Evolutionary conservation across 2,888 invertebrate species (phyloP), one percentile per base, ranked within the genome.

Genomic region (Chloroclysta siterata): DNA sequence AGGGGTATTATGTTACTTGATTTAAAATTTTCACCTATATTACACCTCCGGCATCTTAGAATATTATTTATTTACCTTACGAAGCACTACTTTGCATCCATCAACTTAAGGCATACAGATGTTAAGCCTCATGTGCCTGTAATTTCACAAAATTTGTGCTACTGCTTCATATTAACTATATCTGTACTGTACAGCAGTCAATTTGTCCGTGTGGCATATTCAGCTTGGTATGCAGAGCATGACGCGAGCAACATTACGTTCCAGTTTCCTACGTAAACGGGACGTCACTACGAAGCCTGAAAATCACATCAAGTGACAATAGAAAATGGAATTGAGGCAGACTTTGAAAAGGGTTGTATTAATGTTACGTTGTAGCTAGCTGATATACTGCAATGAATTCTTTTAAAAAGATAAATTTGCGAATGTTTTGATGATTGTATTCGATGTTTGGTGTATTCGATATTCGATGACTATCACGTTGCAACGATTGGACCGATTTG

Each of bases 261-360:
- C 78, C 70, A 78, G 79, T 78, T 81, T 76, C 77, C 71, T 71
- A 72, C 77, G 77, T 78, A 77, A 81, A 74, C 79, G 80, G 72
- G 75, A 80, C 77, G 84, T 83, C 80, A 79, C 80, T 76, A 77
- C 76, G 76, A 73, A 75, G 83, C 50, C 67, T 80, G 75, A 72
- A 78, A 84, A 84, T 84, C 84, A 82, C 80, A 76, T 77, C 79
- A 74, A 76, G 78, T 82, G 83, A 84, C 82, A 83, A 77, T 81
- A 76, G 78, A 72, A 74, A 73, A 75, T 72, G 67, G 71, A 79
- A 79, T 83, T 77, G 81, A 73, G 75, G 71, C 61, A 70, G 79
- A 79, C 80, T 73, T 77, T 63, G 72, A 62, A 62, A 46, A 53
- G 53, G 55, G 46, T 60, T 56, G 64, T 69, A 72, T 62, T 48